Evolutionary conservation across 2,888 invertebrate genomes (phyloP).

Genomic region (Cosmopolites sordidus): DNA sequence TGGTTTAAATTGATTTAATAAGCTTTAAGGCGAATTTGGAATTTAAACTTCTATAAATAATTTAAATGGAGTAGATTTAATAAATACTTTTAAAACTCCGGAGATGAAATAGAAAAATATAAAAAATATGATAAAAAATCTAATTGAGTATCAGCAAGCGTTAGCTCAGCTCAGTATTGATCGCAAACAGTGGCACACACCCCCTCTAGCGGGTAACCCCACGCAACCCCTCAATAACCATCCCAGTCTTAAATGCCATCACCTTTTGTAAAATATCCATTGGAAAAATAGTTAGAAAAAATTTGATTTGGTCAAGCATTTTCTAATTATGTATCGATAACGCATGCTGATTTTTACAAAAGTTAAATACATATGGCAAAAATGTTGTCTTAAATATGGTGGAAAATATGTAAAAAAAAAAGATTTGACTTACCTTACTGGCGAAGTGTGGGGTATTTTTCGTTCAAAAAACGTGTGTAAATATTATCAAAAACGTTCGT

Average conservation of each 20-base stretch:
- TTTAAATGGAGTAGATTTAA: too few relatives aligned
- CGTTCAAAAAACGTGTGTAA: conserved; percentile 26
- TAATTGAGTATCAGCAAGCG: conserved; percentile 36
- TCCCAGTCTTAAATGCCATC: conserved; percentile 16
- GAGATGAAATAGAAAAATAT: too few relatives aligned
- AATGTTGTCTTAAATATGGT: conserved; percentile 2
- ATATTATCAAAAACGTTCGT: conserved; percentile 28
- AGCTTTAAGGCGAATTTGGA: too few relatives aligned
- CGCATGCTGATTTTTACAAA: too few relatives aligned
- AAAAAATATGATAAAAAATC: conserved; percentile 30
- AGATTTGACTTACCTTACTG: conserved; percentile 17
- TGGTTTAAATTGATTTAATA: too few relatives aligned
- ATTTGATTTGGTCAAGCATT: too few relatives aligned
- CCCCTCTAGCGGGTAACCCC: conserved; percentile 35
- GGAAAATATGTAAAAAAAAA: neutral
- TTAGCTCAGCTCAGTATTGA: conserved; percentile 47
- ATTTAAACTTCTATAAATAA: too few relatives aligned
- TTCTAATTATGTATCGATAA: too few relatives aligned
- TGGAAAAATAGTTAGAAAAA: neutral
- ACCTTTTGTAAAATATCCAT: conserved; percentile 9
- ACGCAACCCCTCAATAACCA: conserved; percentile 27
- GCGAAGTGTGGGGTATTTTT: conserved; percentile 13
- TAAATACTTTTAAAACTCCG: too few relatives aligned
- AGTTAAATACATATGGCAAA: neutral
- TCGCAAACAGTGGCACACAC: conserved; percentile 41